Percentiles rank a stretch among this genome's conserved stretches.
phyloP scores from a whole-genome alignment of 2,888 invertebrate species.

The Cosmopolites sordidus region DNA sequence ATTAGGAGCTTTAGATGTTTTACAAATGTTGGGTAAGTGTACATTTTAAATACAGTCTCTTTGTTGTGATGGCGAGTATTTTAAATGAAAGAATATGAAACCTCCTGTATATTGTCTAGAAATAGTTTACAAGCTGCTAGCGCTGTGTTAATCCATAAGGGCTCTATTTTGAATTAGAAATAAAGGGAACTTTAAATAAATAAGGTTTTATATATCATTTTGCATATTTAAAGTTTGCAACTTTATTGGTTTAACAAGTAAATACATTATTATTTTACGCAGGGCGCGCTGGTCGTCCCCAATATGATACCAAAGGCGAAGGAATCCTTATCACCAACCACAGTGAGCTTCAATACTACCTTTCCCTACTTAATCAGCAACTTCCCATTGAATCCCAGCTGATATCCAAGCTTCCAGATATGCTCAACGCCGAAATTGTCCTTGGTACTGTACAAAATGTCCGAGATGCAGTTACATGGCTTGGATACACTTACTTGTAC shows the following conservation, averaged over 20 bases:
- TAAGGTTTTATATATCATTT: too few species aligned
- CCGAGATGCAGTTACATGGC: constrained; percentile 87
- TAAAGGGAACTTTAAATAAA: too few species aligned
- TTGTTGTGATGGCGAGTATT: too few species aligned
- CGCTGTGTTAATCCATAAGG: too few species aligned
- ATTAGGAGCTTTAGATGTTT: constrained; percentile 91
- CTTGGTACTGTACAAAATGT: constrained; percentile 87
- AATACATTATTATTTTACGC: too few species aligned
- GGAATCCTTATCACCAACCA: constrained; percentile 98
- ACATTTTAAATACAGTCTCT: too few species aligned
- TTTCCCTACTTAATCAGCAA: constrained; percentile 96
- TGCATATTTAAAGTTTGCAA: too few species aligned
- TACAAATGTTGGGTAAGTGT: constrained; percentile 87
- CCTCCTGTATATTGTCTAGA: too few species aligned
- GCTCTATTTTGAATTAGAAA: too few species aligned
- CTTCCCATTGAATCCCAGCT: constrained; percentile 97
- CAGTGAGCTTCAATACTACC: constrained; percentile 95
- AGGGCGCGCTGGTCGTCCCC: constrained; percentile 88
- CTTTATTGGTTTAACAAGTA: too few species aligned
- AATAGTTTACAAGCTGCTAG: too few species aligned
- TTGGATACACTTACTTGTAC: constrained; percentile 95
- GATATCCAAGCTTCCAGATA: constrained; percentile 87
- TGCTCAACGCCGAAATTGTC: constrained; percentile 97
- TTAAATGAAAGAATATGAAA: too few species aligned
- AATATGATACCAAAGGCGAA: constrained; percentile 97